Conservation (phyloP, 2,113 vertebrate species). For the Brachypodius melanocephalos region DNA sequence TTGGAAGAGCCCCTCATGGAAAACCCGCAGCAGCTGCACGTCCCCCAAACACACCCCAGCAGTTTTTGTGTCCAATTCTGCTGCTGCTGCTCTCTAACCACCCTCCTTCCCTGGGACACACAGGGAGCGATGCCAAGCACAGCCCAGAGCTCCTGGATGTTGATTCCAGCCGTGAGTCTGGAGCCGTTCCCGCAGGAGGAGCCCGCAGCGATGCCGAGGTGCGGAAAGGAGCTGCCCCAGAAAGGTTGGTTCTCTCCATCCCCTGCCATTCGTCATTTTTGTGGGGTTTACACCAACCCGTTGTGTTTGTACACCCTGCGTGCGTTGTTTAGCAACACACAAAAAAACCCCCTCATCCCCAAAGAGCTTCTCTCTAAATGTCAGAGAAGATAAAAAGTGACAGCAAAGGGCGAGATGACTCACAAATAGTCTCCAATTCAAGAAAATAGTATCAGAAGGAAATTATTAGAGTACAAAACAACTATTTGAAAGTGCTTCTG, state of each 20-base stretch:
- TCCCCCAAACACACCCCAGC: fast-evolving
- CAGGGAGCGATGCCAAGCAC: fast-evolving
- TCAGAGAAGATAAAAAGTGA: neutral
- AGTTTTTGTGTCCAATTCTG: fast-evolving
- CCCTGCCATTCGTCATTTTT: fast-evolving
- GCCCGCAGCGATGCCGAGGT: fast-evolving
- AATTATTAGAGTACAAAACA: neutral
- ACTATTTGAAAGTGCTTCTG: neutral
- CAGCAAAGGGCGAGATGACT: neutral
- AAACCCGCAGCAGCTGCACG: fast-evolving
- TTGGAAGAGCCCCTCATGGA: fast-evolving
- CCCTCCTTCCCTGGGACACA: fast-evolving
- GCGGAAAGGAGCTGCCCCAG: neutral
- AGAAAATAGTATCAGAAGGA: neutral
- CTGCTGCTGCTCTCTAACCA: fast-evolving
- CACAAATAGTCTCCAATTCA: neutral
- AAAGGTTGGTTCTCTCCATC: slow-evolving; percentile 2
- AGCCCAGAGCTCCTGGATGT: neutral
- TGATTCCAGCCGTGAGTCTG: fast-evolving
- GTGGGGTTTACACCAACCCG: fast-evolving
- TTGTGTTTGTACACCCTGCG: fast-evolving
- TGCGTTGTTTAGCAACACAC: neutral
- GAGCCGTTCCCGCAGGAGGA: neutral
- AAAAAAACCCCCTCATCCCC: neutral
- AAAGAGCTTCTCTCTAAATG: neutral